These are phyloP conservation scores for Octopus bimaculoides DNA, from an alignment of 1,140 invertebrate species.

Conservation along the genomic window DNA sequence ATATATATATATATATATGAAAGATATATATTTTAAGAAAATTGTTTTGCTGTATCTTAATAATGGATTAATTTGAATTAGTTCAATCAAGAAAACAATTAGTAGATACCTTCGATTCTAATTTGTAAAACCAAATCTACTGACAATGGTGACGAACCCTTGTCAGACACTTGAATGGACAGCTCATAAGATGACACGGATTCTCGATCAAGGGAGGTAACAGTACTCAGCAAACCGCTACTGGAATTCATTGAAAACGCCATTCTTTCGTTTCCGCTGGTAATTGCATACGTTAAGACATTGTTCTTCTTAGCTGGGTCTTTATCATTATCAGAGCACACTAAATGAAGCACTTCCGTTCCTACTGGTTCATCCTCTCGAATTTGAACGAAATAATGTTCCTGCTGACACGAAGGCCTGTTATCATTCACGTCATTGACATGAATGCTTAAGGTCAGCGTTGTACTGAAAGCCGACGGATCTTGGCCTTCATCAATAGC, in stretches of 20 bases:
- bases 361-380: not conserved
- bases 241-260: not conserved
- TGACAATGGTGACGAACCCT: not conserved
- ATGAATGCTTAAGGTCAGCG: constrained; percentile 27
- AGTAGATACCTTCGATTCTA: not conserved
- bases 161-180: not conserved
- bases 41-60: too few species aligned
- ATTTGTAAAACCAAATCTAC: not conserved
- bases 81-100: too few species aligned
- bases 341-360: not conserved
- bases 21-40: too few species aligned
- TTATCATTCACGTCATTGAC: constrained; percentile 38
- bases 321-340: not conserved
- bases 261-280: not conserved
- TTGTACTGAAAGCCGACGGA: constrained; percentile 22
- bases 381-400: not conserved
- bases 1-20: too few species aligned
- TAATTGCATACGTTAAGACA: not conserved
- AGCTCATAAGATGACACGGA: not conserved
- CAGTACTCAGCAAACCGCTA: not conserved
- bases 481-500: constrained; percentile 28
- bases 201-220: not conserved
- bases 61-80: too few species aligned
- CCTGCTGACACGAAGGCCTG: constrained; percentile 22
- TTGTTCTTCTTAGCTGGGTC: not conserved